These are phyloP conservation scores for Tragelaphus scriptus DNA, from an alignment of 2,113 vertebrate species.

Conservation along the genomic window DNA sequence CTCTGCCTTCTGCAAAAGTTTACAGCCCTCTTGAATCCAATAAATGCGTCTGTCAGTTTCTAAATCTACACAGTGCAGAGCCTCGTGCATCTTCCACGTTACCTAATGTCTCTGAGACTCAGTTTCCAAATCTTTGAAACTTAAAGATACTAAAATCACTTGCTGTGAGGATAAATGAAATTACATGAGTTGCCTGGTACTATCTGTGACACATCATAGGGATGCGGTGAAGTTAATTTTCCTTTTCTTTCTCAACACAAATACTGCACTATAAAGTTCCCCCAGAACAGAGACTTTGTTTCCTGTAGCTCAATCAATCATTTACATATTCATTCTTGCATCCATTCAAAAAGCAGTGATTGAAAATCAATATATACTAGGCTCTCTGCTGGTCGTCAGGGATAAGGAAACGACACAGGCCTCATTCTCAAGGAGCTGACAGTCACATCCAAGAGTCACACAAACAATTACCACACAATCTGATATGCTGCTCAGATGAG, in stretches of 20 bases:
- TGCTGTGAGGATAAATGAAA: background rate
- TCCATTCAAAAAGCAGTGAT: background rate
- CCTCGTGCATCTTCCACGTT: background rate
- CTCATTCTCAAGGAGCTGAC: background rate
- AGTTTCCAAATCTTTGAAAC: slow-evolving; percentile 20
- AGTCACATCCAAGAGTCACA: background rate
- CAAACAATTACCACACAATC: background rate
- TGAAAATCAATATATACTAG: background rate
- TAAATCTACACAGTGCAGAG: background rate
- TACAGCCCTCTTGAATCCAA: slow-evolving; percentile 36
- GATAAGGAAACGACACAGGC: background rate
- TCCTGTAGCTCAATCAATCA: background rate
- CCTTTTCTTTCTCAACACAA: background rate
- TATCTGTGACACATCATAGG: background rate
- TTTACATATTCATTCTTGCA: background rate
- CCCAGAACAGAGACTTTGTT: background rate
- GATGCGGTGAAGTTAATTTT: background rate
- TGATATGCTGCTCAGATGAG: background rate
- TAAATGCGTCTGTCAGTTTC: slow-evolving; percentile 41
- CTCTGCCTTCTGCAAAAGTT: slow-evolving; percentile 21
- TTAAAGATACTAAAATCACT: background rate
- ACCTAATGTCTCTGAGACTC: background rate
- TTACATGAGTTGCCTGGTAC: background rate
- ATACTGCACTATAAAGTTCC: background rate
- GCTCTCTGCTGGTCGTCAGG: background rate